Evolutionary conservation across 2,113 vertebrate genomes (phyloP).

Genomic region (Rissa tridactyla): DNA sequence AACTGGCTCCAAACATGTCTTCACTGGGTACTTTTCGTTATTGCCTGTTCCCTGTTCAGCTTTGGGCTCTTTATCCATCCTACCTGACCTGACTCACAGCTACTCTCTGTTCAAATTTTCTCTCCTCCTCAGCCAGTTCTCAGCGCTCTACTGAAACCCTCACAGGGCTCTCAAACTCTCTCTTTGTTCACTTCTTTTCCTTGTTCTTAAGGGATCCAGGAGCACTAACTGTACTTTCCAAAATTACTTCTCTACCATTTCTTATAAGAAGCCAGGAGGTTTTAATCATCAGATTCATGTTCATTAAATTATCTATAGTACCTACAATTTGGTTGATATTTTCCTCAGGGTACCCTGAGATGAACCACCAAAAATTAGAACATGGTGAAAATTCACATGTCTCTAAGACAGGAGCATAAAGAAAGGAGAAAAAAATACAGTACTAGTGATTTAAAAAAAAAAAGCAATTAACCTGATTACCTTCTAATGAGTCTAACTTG

Average conservation of each 20-base stretch:
- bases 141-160: not conserved
- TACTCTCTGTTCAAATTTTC: not conserved
- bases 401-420: not conserved
- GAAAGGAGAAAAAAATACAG: not conserved
- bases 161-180: not conserved
- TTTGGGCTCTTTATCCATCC: not conserved
- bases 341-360: not conserved
- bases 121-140: not conserved
- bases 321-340: not conserved
- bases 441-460: not conserved
- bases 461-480: not conserved
- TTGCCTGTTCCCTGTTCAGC: not conserved
- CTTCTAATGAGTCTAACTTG: not conserved
- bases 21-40: not conserved
- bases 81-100: not conserved
- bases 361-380: not conserved
- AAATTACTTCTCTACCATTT: not conserved
- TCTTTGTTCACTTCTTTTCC: not conserved
- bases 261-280: not conserved
- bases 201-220: not conserved
- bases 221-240: not conserved
- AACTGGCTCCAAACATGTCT: not conserved
- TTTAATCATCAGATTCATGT: not conserved
- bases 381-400: not conserved
- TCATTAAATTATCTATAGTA: not conserved